A percentile compares a stretch with the other conserved stretches of the same genome.
Evolutionary conservation across 2,113 vertebrate species (phyloP).

Genomic region (Archilochus colubris): DNA sequence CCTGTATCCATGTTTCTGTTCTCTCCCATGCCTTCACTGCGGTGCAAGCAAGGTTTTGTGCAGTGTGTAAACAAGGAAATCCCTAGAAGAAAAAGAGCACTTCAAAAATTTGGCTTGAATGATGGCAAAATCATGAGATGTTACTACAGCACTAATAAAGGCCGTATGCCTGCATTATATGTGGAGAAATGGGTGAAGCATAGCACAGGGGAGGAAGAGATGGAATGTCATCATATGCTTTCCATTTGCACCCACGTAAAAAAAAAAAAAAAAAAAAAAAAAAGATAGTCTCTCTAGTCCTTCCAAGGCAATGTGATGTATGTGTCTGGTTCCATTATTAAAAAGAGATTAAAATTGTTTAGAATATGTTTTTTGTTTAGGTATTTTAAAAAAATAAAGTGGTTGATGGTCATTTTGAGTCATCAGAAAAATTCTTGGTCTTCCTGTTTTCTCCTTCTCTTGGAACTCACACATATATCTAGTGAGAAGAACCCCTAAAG

Average conservation of each 20-base stretch:
- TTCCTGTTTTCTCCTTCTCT: neutral
- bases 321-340: conserved; percentile 49
- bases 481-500: conserved; percentile 29
- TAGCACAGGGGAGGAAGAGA: neutral
- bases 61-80: conserved; percentile 35
- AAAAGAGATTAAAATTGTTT: conserved; percentile 31
- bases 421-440: neutral
- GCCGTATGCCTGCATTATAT: neutral
- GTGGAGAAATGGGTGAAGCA: conserved; percentile 36
- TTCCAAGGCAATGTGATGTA: conserved; percentile 37
- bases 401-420: conserved; percentile 16
- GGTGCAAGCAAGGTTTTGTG: neutral
- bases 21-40: neutral
- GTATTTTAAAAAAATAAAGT: neutral
- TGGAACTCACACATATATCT: neutral
- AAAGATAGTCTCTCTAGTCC: neutral
- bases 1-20: neutral
- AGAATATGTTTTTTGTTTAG: conserved; percentile 43
- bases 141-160: neutral
- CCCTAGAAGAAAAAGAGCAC: conserved; percentile 5
- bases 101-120: neutral
- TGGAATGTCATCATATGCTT: conserved; percentile 31
- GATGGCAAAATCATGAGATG: conserved; percentile 3
- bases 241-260: neutral
- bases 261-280: neutral